Evolutionary conservation across 2,113 vertebrate species (phyloP).

Genomic region (Eleginops maclovinus): DNA sequence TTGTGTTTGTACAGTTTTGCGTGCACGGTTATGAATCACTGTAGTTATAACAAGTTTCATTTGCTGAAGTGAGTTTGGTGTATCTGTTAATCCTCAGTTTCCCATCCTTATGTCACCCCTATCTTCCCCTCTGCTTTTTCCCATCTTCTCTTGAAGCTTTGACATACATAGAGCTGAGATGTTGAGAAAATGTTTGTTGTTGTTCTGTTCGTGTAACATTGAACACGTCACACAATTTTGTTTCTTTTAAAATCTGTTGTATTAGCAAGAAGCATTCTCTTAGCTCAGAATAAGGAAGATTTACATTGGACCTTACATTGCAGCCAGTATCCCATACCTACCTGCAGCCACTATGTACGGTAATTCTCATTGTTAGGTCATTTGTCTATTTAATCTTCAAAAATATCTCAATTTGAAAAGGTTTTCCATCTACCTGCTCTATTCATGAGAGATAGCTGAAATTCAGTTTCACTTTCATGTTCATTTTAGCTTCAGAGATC

Average conservation of each 20-base stretch:
- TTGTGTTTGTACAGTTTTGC: constrained; percentile 5
- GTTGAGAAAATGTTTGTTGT: constrained; percentile 15
- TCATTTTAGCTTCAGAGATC: neutral
- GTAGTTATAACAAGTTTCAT: neutral
- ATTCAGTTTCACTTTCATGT: constrained; percentile 6
- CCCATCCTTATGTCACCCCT: neutral
- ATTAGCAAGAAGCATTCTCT: constrained; percentile 15
- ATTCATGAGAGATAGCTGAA: neutral
- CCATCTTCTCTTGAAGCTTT: constrained; percentile 9
- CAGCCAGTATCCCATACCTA: constrained; percentile 6
- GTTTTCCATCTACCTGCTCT: neutral
- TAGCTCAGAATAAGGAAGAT: constrained; percentile 11
- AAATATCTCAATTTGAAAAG: neutral
- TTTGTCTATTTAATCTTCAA: neutral
- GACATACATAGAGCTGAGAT: constrained; percentile 28
- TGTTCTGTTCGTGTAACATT: constrained; percentile 32
- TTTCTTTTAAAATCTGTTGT: constrained; percentile 22
- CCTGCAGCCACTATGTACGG: neutral
- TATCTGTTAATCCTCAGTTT: neutral
- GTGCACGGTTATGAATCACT: neutral
- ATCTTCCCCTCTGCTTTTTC: constrained; percentile 16
- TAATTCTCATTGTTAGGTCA: neutral
- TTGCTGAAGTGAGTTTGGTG: neutral
- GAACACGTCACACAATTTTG: neutral
- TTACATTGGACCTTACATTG: constrained; percentile 11